Evolutionary conservation across 2,888 invertebrate genomes (phyloP).

Genomic region (Nomada goodeniana): DNA sequence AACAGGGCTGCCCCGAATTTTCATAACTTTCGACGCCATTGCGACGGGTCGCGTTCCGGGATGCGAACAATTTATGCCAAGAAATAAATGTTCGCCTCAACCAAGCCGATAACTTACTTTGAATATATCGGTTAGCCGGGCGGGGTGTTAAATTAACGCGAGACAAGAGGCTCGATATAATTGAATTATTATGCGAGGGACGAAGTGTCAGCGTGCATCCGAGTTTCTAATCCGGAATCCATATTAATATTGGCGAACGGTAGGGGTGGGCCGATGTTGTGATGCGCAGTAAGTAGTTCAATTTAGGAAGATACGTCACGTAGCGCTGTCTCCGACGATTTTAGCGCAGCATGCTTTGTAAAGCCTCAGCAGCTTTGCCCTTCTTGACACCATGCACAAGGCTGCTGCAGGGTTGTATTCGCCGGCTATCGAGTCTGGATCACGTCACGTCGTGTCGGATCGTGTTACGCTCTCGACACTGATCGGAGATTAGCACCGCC

Average conservation of each 20-base stretch:
- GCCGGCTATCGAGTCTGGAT: slow-evolving; percentile 80
- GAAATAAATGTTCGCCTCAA: too few species aligned
- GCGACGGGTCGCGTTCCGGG: too few species aligned
- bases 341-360: slow-evolving; percentile 65
- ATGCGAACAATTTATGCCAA: too few species aligned
- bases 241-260: slow-evolving; percentile 47
- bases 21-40: too few species aligned
- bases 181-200: background rate
- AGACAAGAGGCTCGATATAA: too few species aligned
- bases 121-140: too few species aligned
- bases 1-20: too few species aligned
- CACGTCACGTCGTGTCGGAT: slow-evolving; percentile 83
- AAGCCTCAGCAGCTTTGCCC: slow-evolving; percentile 69
- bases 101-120: too few species aligned
- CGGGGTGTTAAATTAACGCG: background rate
- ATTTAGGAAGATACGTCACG: slow-evolving; percentile 70
- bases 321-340: slow-evolving; percentile 67
- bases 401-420: slow-evolving; percentile 73
- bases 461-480: slow-evolving; percentile 83
- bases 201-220: background rate
- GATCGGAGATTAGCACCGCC: slow-evolving; percentile 82
- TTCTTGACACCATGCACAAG: slow-evolving; percentile 67
- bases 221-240: slow-evolving; percentile 14
- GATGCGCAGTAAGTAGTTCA: slow-evolving; percentile 61
- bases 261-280: slow-evolving; percentile 7